phyloP scores from a whole-genome alignment of 2,113 vertebrate genomes.

The Oryzias woworae region DNA sequence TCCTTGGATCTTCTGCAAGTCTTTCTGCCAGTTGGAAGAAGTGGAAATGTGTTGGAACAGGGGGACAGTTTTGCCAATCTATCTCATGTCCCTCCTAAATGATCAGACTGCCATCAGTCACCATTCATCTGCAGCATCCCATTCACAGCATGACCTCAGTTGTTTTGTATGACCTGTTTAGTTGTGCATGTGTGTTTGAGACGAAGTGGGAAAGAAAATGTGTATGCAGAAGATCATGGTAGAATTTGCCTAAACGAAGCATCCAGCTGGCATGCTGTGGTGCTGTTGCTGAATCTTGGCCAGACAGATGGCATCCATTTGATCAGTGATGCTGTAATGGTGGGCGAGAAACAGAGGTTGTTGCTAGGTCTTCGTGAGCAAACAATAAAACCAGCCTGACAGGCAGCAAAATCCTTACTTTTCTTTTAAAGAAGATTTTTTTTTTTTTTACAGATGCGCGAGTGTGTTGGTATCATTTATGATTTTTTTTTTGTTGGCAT shows the following conservation, averaged over 20 bases:
- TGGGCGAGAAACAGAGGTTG: slow-evolving; percentile 54
- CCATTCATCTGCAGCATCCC: slow-evolving; percentile 43
- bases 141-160: slow-evolving; percentile 29
- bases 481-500: too few relatives aligned
- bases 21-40: slow-evolving; percentile 33
- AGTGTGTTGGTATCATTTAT: too few relatives aligned
- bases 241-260: slow-evolving; percentile 33
- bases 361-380: slow-evolving; percentile 49
- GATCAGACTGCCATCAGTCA: slow-evolving; percentile 52
- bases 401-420: slow-evolving; percentile 50
- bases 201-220: slow-evolving; percentile 24
- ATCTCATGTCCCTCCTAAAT: slow-evolving; percentile 30
- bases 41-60: slow-evolving; percentile 26
- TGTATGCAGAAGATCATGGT: slow-evolving; percentile 39
- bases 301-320: slow-evolving; percentile 74
- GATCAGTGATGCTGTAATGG: slow-evolving; percentile 60
- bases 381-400: slow-evolving; percentile 30
- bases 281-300: slow-evolving; percentile 37
- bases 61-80: slow-evolving; percentile 47
- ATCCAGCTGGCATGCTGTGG: slow-evolving; percentile 39
- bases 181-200: background rate
- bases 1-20: slow-evolving; percentile 15
- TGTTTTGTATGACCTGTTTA: slow-evolving; percentile 26
- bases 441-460: too few relatives aligned
- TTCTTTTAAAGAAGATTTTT: too few relatives aligned